These are phyloP conservation scores for Conger conger DNA, from an alignment of 2,113 vertebrate species.

Conservation along the genomic window DNA sequence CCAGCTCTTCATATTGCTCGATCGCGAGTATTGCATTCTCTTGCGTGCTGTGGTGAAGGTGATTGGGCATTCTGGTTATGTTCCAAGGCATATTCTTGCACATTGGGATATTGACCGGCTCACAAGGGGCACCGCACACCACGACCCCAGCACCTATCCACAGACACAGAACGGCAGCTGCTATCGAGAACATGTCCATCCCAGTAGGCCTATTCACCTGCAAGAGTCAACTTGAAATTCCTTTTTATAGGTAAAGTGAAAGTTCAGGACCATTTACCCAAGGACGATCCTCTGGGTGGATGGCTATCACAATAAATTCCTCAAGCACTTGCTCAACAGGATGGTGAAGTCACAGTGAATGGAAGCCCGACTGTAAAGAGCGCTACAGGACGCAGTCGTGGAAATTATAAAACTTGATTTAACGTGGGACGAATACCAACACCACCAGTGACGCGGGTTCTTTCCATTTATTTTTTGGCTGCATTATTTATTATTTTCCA, in stretches of 20 bases:
- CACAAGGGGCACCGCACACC: constrained; percentile 67
- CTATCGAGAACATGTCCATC: constrained; percentile 37
- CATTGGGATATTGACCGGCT: constrained; percentile 77
- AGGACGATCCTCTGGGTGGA: background rate
- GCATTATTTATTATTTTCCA: constrained; percentile 41
- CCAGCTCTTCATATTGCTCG: constrained; percentile 78
- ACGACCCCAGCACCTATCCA: constrained; percentile 62
- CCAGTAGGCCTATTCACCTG: background rate
- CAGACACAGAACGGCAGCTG: constrained; percentile 52
- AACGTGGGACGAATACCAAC: constrained; percentile 49
- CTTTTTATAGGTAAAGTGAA: constrained; percentile 12
- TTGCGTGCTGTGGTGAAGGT: constrained; percentile 84
- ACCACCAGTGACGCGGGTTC: constrained; percentile 64
- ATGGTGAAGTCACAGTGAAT: constrained; percentile 20
- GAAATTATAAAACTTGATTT: constrained; percentile 61
- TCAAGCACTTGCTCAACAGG: constrained; percentile 3
- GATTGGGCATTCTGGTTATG: constrained; percentile 84
- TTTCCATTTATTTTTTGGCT: constrained; percentile 48
- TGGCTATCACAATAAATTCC: constrained; percentile 23
- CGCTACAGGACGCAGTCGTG: constrained; percentile 33
- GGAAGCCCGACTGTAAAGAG: constrained; percentile 13
- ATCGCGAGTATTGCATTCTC: constrained; percentile 81
- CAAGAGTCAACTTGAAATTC: background rate
- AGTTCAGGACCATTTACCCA: background rate
- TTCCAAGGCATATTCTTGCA: constrained; percentile 81